Evolutionary conservation across 2,797 vertebrate species (phyloP), one percentile per base, ranked within the genome.

Genomic region (Enteromius trimaculatus): DNA sequence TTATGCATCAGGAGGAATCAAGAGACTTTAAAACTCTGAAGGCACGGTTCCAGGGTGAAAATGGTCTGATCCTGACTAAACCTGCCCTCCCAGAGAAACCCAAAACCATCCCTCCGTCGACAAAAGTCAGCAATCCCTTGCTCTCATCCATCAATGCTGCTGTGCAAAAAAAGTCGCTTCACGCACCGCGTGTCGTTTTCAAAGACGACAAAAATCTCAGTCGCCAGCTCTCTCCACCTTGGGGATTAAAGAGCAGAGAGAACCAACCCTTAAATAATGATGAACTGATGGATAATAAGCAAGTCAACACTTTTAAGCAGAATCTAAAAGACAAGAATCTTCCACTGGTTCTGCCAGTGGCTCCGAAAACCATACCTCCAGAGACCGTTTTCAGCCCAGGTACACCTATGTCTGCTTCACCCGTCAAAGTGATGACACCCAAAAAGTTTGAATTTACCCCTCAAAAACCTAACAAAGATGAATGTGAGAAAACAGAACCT

Each of bases 41-140:
- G 92, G 96, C 95, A 78, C 96, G 92, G 92, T 98, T 98, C 88
- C 95, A 97, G 86, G 93, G 94, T 0, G 87, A 93, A 11, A 84
- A 94, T 0, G 29, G 85, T n/a, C 71, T 88, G 21, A 83, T 77
- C 34, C 83, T 58, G 29, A 77, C 17, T 19, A 90, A 89, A 88
- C 88, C 89, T 74, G 7, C 42, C 70, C 70, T 88, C 74, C 81
- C 89, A 81, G 91, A 88, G 65, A 93, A 92, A 69, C 89, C 91
- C 23, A 91, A 23, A 84, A 42, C 8, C 31, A 92, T 90, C 26
- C 75, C 83, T 90, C 93, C 79, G 77, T 75, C 91, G 47, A 39
- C 88, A 89, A 75, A 95, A 93, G 85, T 90, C 90, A 76, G 91
- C 72, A 93, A 93, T 80, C 87, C 94, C 71, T 90, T 95, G 58